Evolutionary conservation across 2,113 vertebrate genomes (phyloP), one percentile per base, ranked within the genome.

Genomic region (Tupaia chinensis): DNA sequence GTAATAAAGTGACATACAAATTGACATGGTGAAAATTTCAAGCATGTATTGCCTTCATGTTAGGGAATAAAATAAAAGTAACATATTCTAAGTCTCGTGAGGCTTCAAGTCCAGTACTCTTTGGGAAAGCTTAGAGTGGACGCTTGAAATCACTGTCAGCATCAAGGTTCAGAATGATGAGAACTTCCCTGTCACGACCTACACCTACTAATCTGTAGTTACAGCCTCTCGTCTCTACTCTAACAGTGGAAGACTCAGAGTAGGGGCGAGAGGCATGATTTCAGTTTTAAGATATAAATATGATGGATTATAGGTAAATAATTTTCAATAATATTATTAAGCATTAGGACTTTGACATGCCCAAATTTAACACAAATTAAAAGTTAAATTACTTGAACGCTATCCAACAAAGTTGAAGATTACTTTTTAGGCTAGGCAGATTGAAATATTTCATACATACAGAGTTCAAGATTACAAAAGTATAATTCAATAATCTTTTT

Each of bases 81-180:
- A 79, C 89, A 10, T 81, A 77, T 60, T 89, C 78, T 58, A 81
- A 68, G 79, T 73, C 13, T 65, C 25, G 3, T 32, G 44, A 94
- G 68, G 56, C 54, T 0, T 53, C 29, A 87, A 76, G 60, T n/a
- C 20, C 22, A 58, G 11, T 91, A 61, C 2, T 80, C 74, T 70
- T 88, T 27, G 54, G 29, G 19, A 60, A 92, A 87, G 73, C 10
- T 76, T 81, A 25, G 13, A 84, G 29, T 72, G 69, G 82, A 74
- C 74, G 58, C 92, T 83, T 95, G 27, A 95, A 89, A 83, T 86
- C 91, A 83, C 53, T 94, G 15, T 83, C 27, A 80, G 69, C 68
- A 60, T 86, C 68, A 77, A 83, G 22, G 70, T 86, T 88, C 73
- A 94, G 27, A 27, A 34, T 91, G 29, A 87, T 27, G 89, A 34